Evolutionary conservation across 2,113 vertebrate species (phyloP).

Genomic region (Romanogobio albipinnatus): DNA sequence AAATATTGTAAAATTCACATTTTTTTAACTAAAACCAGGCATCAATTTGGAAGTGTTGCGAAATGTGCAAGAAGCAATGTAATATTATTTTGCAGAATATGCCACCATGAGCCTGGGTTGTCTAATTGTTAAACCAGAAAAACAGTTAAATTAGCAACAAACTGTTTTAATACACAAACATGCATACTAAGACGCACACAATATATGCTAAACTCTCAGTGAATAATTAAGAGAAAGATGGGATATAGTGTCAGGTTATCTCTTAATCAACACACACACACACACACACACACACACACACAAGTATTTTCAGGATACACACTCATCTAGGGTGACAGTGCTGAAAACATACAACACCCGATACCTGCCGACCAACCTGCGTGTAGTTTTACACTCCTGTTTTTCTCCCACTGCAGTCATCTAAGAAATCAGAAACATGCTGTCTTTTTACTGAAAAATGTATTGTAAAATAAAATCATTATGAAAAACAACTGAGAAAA

Average conservation of each 20-base stretch:
- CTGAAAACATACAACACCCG: constrained; percentile 38
- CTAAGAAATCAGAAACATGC: not conserved
- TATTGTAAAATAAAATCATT: not conserved
- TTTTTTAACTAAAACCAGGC: not conserved
- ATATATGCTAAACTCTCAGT: constrained; percentile 12
- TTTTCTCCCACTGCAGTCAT: not conserved
- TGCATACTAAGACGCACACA: not conserved
- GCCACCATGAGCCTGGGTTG: not conserved
- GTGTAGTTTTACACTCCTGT: not conserved
- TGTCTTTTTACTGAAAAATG: not conserved
- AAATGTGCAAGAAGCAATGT: not conserved
- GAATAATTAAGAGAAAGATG: constrained; percentile 43
- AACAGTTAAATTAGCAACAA: not conserved
- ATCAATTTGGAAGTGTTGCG: not conserved
- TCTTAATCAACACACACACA: constrained; percentile 19
- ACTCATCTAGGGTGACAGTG: constrained; percentile 30
- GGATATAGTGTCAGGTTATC: constrained; percentile 42
- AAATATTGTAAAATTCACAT: not conserved
- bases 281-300: constrained; percentile 1
- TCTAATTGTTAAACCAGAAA: not conserved
- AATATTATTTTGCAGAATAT: not conserved
- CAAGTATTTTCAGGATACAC: not conserved
- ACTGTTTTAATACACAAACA: not conserved
- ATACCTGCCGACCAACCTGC: constrained; percentile 10
- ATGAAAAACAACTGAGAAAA: too few relatives aligned